Percentiles rank a stretch among this genome's conserved stretches.
These are phyloP conservation scores for Epizoanthus illoricatus DNA, from an alignment of 92 coral and sea anemone genomes.

Conservation along the genomic window DNA sequence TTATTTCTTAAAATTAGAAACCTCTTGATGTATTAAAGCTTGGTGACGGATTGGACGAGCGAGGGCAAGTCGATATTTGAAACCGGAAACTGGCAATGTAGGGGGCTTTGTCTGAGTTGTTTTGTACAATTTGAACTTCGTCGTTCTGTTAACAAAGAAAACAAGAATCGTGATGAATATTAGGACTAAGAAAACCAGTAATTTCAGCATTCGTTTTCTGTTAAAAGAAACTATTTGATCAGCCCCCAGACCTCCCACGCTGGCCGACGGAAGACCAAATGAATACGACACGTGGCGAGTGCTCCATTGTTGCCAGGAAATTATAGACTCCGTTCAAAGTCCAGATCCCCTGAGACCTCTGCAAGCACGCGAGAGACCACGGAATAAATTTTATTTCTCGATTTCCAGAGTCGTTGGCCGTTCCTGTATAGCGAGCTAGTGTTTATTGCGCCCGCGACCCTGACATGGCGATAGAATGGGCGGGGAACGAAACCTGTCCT, in stretches of 20 bases:
- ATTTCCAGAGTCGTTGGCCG: too few species aligned
- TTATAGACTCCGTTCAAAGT: background rate
- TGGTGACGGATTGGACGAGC: slow-evolving; percentile 14
- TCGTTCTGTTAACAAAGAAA: background rate
- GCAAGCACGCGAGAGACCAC: too few species aligned
- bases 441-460: too few species aligned
- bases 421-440: too few species aligned
- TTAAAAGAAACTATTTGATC: background rate
- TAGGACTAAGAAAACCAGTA: background rate
- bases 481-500: too few species aligned
- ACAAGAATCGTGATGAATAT: background rate
- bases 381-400: too few species aligned
- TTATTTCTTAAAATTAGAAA: slow-evolving; percentile 6
- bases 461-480: too few species aligned
- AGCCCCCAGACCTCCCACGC: slow-evolving; percentile 20
- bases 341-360: background rate
- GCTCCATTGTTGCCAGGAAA: background rate
- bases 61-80: slow-evolving; percentile 22
- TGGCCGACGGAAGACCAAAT: background rate
- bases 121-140: background rate
- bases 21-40: background rate
- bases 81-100: slow-evolving; percentile 22
- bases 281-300: background rate
- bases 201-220: background rate
- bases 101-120: background rate